Percentiles rank a stretch among this genome's conserved stretches.
phyloP scores from a whole-genome alignment of 2,797 vertebrate species.

The Fringilla coelebs region DNA sequence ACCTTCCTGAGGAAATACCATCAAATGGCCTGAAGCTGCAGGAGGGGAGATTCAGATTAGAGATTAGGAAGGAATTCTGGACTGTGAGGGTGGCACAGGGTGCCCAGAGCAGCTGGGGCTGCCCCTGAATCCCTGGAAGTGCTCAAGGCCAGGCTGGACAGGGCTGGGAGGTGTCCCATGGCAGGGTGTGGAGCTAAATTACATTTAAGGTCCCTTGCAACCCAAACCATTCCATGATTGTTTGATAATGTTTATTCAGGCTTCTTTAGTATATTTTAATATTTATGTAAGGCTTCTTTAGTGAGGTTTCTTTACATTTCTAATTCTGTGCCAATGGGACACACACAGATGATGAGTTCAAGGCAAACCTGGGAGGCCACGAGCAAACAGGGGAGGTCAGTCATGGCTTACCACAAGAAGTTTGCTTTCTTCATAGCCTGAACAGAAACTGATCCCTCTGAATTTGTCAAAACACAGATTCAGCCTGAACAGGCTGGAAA shows the following conservation, averaged over 20 bases:
- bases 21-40: not conserved
- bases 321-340: not conserved
- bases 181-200: not conserved
- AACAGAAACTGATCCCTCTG: not conserved
- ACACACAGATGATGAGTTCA: not conserved
- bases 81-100: not conserved
- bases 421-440: not conserved
- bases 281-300: not conserved
- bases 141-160: accelerated
- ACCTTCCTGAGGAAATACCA: not conserved
- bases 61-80: not conserved
- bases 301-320: not conserved
- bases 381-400: not conserved
- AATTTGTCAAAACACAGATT: not conserved
- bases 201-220: not conserved
- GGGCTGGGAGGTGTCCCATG: not conserved
- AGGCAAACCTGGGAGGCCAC: not conserved
- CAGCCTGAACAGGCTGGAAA: not conserved
- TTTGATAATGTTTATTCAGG: not conserved
- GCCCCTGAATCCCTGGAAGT: not conserved
- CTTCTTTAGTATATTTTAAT: not conserved
- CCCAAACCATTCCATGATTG: not conserved
- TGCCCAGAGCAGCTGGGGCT: not conserved
- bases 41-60: not conserved
- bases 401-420: not conserved